Evolutionary conservation across 2,888 invertebrate species (phyloP), one percentile per base, ranked within the genome.

Genomic region (Eupithecia tripunctaria): DNA sequence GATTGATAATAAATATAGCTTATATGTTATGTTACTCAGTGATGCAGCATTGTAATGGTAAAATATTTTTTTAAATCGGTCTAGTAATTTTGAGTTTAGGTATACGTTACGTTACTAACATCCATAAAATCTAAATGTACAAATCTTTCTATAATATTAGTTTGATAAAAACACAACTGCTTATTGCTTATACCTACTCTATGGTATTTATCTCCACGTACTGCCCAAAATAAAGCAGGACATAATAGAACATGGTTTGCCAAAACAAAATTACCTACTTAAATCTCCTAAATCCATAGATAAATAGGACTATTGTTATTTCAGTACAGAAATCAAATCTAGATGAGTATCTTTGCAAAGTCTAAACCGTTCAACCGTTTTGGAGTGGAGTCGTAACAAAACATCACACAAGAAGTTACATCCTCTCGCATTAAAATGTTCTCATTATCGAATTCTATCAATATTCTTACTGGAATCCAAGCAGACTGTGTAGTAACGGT

Each of bases 401-500:
- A 51, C n/a, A 47, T 6, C 43, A 43, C 18, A 43, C 5, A 21
- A n/a, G 7, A 43, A 18, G n/a, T n/a, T 43, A 15, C 18, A n/a
- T 8, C 7, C n/a, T 47, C n/a, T 47, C 47, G 21, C 47, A 51
- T 51, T 51, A 10, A 43, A 43, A 43, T 43, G 43, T 43, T 18
- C 7, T 43, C 7, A n/a, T 43, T n/a, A 7, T 6, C 15, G 18
- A 43, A 6, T 43, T 43, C 15, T 43, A 43, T 43, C 18, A 27
- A n/a, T n/a, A 32, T 74, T 59, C 67, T 38, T 67, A 43, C 71
- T 73, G 60, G 21, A 27, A 32, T 68, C 51, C 62, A 41, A n/a
- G 56, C 41, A 29, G 51, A 70, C 77, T 77, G 73, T 80, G 78
- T 63, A 70, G 67, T 73, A 67, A 68, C 74, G 71, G 74, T 74